Evolutionary conservation across 1,140 invertebrate genomes (phyloP).

Genomic region (Drosophila obscura): DNA sequence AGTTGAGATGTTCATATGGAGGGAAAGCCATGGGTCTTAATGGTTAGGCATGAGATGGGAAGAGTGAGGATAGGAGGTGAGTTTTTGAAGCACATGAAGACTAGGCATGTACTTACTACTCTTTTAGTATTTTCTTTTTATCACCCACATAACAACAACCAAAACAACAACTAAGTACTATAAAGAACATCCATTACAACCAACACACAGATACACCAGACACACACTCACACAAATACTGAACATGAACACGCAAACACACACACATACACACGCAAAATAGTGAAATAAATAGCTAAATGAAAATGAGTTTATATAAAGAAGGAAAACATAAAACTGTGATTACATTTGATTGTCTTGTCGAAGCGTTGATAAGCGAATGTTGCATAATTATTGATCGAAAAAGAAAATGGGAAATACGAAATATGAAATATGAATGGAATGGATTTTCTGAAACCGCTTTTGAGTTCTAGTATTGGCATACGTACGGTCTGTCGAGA

Average conservation of each 20-base stretch:
- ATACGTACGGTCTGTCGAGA: constrained; percentile 11
- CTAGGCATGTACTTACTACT: constrained; percentile 45
- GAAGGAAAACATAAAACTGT: constrained; percentile 83
- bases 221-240: constrained; percentile 32
- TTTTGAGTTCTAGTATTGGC: constrained; percentile 59
- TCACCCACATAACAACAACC: constrained; percentile 45
- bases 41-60: constrained; percentile 26
- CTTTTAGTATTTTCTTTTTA: constrained; percentile 47
- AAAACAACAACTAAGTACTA: constrained; percentile 34
- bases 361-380: constrained; percentile 68
- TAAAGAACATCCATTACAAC: constrained; percentile 17
- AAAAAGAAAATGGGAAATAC: constrained; percentile 45
- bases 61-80: constrained; percentile 38
- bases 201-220: constrained; percentile 17
- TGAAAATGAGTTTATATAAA: constrained; percentile 81
- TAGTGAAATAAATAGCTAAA: constrained; percentile 82
- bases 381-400: constrained; percentile 68
- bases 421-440: constrained; percentile 55
- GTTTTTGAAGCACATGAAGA: constrained; percentile 70
- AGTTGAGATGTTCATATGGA: constrained; percentile 71
- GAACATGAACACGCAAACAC: constrained; percentile 34
- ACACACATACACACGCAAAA: constrained; percentile 38
- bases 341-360: constrained; percentile 81
- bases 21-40: constrained; percentile 47
- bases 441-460: constrained; percentile 55